phyloP scores from a whole-genome alignment of 2,888 invertebrate species.

The Hydriomena furcata region DNA sequence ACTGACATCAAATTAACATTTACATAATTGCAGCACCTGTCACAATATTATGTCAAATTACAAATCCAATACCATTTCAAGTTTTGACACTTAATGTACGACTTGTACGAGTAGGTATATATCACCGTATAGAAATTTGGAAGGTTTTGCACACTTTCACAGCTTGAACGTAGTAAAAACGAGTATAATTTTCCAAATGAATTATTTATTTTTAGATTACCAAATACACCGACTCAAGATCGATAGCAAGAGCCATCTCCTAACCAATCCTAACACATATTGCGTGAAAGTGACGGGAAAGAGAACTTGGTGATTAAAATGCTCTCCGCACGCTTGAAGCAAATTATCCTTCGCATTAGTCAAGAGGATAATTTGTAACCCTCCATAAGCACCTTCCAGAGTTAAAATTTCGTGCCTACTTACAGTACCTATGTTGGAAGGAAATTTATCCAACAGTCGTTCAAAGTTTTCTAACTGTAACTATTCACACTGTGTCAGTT shows the following conservation, averaged over 20 bases:
- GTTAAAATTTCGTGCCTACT: neutral
- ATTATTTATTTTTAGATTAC: no score
- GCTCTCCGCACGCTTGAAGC: neutral
- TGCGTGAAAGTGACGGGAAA: constrained; percentile 15
- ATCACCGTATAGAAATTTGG: no score
- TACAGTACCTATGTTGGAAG: neutral
- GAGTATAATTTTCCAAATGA: no score
- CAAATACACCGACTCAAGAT: neutral
- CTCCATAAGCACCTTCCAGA: neutral
- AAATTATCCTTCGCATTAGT: constrained; percentile 8
- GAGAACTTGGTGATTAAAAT: constrained; percentile 5
- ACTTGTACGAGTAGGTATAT: no score
- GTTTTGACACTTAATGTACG: no score
- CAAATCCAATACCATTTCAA: no score
- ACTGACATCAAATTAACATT: no score
- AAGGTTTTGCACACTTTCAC: no score
- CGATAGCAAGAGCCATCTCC: constrained; percentile 1
- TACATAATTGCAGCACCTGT: no score
- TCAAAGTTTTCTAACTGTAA: constrained; percentile 2
- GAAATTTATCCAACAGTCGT: neutral
- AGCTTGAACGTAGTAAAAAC: no score
- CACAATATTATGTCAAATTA: no score
- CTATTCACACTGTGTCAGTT: constrained; percentile 15
- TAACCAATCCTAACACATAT: constrained; percentile 16
- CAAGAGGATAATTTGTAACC: constrained; percentile 6